phyloP scores from a whole-genome alignment of 53 echinoderm and acorn worm genomes.

The Crossaster papposus region DNA sequence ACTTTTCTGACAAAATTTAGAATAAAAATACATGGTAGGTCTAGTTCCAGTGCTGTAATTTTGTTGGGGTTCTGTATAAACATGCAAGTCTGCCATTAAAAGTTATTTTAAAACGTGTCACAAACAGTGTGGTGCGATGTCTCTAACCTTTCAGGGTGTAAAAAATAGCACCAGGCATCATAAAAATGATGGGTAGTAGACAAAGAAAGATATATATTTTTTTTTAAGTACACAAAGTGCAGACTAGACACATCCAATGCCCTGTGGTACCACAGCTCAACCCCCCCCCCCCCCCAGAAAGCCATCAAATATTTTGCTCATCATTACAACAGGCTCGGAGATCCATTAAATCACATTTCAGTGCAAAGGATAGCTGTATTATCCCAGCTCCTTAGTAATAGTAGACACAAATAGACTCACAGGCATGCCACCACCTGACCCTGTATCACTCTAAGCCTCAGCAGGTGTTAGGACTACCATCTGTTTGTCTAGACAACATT shows the following conservation, averaged over 20 bases:
- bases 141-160: too few species aligned
- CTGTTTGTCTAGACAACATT: constrained; percentile 29
- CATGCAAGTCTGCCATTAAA: too few species aligned
- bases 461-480: constrained; percentile 20
- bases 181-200: not conserved
- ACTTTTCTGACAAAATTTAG: too few species aligned
- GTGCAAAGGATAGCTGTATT: not conserved
- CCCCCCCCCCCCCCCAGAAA: not conserved
- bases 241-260: not conserved
- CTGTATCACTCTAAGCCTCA: not conserved
- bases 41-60: too few species aligned
- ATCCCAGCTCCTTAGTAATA: not conserved
- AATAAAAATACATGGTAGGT: too few species aligned
- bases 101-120: too few species aligned
- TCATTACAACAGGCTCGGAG: not conserved
- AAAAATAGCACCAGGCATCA: too few species aligned
- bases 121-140: too few species aligned
- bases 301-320: not conserved
- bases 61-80: too few species aligned
- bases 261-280: not conserved
- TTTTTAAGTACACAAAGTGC: not conserved
- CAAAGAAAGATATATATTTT: not conserved
- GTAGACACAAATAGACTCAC: not conserved
- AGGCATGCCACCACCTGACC: constrained; percentile 11
- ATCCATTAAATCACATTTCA: not conserved